Evolutionary conservation across 2,113 vertebrate species (phyloP).

Genomic region (Poecile atricapillus): DNA sequence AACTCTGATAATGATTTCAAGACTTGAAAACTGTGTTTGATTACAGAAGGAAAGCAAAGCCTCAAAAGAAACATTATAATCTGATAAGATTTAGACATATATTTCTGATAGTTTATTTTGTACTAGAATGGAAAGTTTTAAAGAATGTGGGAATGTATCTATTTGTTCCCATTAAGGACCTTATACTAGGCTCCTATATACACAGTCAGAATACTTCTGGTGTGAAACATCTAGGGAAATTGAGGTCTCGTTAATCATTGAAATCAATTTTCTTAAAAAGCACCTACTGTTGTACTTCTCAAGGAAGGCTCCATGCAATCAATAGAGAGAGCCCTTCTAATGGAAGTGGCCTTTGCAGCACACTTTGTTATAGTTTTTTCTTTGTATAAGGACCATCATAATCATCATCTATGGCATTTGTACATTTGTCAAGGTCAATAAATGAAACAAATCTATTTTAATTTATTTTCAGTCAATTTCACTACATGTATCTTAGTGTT

Average conservation of each 20-base stretch:
- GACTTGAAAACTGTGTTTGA: neutral
- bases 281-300: neutral
- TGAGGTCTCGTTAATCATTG: neutral
- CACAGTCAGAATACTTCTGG: neutral
- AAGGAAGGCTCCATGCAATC: neutral
- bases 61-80: neutral
- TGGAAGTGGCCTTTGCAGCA: neutral
- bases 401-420: neutral
- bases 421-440: neutral
- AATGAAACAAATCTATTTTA: neutral
- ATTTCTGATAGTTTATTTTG: neutral
- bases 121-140: neutral
- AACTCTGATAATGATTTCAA: neutral
- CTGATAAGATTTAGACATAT: neutral
- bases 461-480: neutral
- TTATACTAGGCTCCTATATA: neutral
- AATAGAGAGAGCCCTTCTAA: neutral
- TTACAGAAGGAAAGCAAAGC: neutral
- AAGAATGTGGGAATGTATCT: neutral
- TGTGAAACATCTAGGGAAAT: neutral
- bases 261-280: neutral
- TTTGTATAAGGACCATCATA: neutral
- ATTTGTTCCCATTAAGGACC: neutral
- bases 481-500: neutral
- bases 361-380: neutral